phyloP scores from a whole-genome alignment of 1,140 invertebrate genomes.

The Triops cancriformis region DNA sequence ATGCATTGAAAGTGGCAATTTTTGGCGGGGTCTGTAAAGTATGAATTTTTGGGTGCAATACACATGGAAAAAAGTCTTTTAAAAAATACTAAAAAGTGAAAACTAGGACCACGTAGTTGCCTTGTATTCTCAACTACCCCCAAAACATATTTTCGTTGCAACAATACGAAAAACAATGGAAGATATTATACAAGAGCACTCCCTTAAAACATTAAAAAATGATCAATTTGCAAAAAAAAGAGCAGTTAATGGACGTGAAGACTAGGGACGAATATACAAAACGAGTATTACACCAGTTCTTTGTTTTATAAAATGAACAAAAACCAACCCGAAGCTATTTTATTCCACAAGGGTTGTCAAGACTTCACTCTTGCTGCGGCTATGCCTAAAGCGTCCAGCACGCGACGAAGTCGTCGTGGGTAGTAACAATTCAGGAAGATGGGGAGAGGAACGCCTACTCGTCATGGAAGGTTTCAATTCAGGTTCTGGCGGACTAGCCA shows the following conservation, averaged over 20 bases:
- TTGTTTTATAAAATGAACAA: not conserved
- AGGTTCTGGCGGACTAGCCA: not conserved
- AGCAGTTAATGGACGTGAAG: not conserved
- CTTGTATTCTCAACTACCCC: not conserved
- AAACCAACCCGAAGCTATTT: not conserved
- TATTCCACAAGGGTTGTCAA: slow-evolving; percentile 18
- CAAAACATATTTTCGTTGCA: not conserved
- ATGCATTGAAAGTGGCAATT: too few relatives aligned
- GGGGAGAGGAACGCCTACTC: not conserved
- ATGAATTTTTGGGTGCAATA: too few relatives aligned
- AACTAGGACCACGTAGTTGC: not conserved
- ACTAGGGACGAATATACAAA: slow-evolving; percentile 1
- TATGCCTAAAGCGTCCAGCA: slow-evolving; percentile 12
- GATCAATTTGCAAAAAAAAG: not conserved
- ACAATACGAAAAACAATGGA: not conserved
- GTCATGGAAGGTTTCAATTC: not conserved
- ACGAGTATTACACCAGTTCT: not conserved
- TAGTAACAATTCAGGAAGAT: not conserved
- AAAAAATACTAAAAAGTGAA: too few relatives aligned
- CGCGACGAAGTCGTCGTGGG: slow-evolving; percentile 1
- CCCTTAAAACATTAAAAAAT: not conserved
- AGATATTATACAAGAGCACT: not conserved
- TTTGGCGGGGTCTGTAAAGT: too few relatives aligned
- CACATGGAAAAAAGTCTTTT: too few relatives aligned
- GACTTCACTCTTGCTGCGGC: slow-evolving; percentile 24